Conservation (phyloP, 2,113 vertebrate species). For the Nicator chloris region DNA sequence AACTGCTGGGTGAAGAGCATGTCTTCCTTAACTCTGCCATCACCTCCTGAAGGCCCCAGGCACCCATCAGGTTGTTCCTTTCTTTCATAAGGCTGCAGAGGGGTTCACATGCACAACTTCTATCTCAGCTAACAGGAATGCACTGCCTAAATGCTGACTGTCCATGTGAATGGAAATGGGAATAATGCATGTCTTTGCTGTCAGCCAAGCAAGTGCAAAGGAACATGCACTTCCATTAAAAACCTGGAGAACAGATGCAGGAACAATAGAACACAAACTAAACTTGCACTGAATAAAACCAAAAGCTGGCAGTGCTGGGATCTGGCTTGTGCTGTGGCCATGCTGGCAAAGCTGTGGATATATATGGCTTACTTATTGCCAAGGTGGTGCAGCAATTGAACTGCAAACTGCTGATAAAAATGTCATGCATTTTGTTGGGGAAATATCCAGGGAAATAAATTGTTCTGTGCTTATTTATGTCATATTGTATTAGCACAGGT, state of each 20-base stretch:
- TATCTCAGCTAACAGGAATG: neutral
- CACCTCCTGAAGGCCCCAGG: neutral
- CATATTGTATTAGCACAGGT: accelerated
- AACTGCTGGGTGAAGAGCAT: neutral
- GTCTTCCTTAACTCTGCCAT: neutral
- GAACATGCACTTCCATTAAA: neutral
- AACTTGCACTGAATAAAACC: neutral
- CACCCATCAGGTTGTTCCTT: neutral
- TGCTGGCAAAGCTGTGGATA: neutral
- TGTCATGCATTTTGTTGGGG: neutral
- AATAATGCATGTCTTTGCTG: neutral
- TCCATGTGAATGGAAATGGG: accelerated
- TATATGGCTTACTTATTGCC: neutral
- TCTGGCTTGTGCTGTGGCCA: neutral
- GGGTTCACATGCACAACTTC: neutral
- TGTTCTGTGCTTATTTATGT: neutral
- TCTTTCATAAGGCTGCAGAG: neutral
- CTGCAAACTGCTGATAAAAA: neutral
- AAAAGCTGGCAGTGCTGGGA: neutral
- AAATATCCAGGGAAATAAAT: neutral
- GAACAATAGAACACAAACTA: neutral
- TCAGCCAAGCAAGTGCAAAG: neutral
- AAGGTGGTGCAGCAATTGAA: neutral
- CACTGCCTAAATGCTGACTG: accelerated
- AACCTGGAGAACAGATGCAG: neutral